These are phyloP conservation scores for Nematostella vectensis DNA, from an alignment of 92 coral and sea anemone species.

Conservation along the genomic window DNA sequence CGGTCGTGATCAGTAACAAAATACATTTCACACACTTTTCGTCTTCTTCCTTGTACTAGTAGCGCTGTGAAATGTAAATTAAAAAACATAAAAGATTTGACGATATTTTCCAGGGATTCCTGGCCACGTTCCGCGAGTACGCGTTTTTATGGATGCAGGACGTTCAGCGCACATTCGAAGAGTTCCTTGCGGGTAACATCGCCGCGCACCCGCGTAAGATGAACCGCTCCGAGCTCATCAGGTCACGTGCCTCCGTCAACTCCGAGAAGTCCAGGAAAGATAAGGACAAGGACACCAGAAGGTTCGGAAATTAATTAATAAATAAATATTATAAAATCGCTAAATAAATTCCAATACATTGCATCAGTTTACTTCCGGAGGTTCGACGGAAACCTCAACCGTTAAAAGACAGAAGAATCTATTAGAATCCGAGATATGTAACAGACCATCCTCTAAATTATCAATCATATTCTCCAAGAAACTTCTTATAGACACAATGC, in stretches of 20 bases:
- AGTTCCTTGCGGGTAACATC: slow-evolving; percentile 89
- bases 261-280: slow-evolving; percentile 76
- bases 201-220: slow-evolving; percentile 95
- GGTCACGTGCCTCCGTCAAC: slow-evolving; percentile 80
- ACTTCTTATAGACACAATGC: too few species aligned
- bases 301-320: slow-evolving; percentile 12
- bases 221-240: slow-evolving; percentile 86
- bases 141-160: slow-evolving; percentile 99
- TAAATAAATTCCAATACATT: too few species aligned
- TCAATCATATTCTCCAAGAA: neutral
- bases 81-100: too few species aligned
- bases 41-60: too few species aligned
- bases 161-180: slow-evolving; percentile 91
- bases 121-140: slow-evolving; percentile 92
- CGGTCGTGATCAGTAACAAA: too few species aligned
- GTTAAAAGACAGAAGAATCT: too few species aligned
- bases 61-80: too few species aligned
- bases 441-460: too few species aligned
- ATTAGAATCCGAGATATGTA: too few species aligned
- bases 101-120: slow-evolving; percentile 68
- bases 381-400: too few species aligned
- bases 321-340: neutral
- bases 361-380: too few species aligned
- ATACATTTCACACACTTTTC: too few species aligned
- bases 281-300: slow-evolving; percentile 59